Conservation (phyloP, 2,888 invertebrate genomes). For the Hyppa rectilinea region DNA sequence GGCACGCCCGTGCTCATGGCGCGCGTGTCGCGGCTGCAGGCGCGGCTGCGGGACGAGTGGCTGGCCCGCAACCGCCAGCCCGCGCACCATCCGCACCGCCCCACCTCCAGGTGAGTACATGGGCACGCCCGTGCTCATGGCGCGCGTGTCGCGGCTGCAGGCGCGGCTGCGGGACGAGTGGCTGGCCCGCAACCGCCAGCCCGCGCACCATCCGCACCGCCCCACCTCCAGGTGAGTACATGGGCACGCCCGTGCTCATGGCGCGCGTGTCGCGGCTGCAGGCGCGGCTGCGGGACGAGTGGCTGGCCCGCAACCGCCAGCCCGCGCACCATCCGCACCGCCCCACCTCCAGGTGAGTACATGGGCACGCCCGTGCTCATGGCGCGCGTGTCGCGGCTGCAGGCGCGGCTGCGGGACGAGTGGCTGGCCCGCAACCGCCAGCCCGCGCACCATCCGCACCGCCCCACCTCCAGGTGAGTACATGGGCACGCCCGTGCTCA, state of each 20-base stretch:
- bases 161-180: conserved; percentile 97
- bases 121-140: conserved; percentile 99
- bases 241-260: conserved; percentile 99
- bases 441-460: conserved; percentile 57
- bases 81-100: conserved; percentile 60
- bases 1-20: conserved; percentile 98
- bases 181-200: conserved; percentile 76
- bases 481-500: conserved; percentile 99
- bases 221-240: conserved; percentile 96
- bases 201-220: conserved; percentile 57
- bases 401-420: conserved; percentile 95
- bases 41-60: conserved; percentile 97
- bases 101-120: conserved; percentile 97
- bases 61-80: conserved; percentile 53
- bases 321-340: conserved; percentile 59
- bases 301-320: conserved; percentile 84
- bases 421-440: conserved; percentile 89
- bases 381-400: conserved; percentile 96
- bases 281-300: conserved; percentile 96
- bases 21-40: conserved; percentile 95
- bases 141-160: conserved; percentile 95
- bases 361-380: conserved; percentile 99
- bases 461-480: conserved; percentile 94
- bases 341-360: conserved; percentile 95
- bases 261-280: conserved; percentile 96